A percentile compares a stretch with the other conserved stretches of the same genome.
These are phyloP conservation scores for Paramormyrops kingsleyae DNA, from an alignment of 2,113 vertebrate genomes.

Conservation along the genomic window DNA sequence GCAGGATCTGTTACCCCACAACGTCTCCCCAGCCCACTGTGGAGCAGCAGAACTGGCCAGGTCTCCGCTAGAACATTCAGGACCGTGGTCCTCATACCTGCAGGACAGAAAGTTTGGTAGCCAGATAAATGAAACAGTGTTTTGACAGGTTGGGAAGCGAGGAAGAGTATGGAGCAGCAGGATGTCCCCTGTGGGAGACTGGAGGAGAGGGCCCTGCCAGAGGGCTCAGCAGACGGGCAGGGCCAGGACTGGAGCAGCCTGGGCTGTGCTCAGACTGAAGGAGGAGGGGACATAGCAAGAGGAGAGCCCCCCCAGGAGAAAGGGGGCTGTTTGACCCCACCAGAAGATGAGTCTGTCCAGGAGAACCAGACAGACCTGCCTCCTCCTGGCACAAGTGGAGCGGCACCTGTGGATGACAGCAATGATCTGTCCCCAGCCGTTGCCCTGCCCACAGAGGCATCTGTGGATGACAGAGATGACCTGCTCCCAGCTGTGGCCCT, in stretches of 20 bases:
- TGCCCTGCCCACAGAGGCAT: not conserved
- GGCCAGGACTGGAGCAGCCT: not conserved
- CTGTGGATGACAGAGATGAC: not conserved
- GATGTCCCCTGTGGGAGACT: conserved; percentile 15
- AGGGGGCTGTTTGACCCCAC: not conserved
- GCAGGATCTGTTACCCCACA: not conserved
- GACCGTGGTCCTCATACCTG: not conserved
- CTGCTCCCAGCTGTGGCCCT: too few species aligned
- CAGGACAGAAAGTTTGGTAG: not conserved
- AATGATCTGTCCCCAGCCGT: not conserved
- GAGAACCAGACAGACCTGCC: not conserved
- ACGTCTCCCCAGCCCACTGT: not conserved
- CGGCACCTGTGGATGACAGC: not conserved
- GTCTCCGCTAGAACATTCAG: not conserved
- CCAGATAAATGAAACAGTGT: not conserved
- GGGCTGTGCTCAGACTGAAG: not conserved
- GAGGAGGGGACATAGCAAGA: not conserved
- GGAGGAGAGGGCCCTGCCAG: not conserved
- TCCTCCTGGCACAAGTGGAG: not conserved
- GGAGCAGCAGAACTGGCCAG: not conserved
- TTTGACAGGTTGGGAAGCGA: not conserved
- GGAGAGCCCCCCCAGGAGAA: not conserved
- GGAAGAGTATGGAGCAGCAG: conserved; percentile 32
- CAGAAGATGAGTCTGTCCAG: not conserved
- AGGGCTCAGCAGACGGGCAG: not conserved